A percentile compares a stretch with the other conserved stretches of the same genome.
These are phyloP conservation scores for Dolichallabes microphthalmus DNA, from an alignment of 2,113 vertebrate species.

Conservation along the genomic window DNA sequence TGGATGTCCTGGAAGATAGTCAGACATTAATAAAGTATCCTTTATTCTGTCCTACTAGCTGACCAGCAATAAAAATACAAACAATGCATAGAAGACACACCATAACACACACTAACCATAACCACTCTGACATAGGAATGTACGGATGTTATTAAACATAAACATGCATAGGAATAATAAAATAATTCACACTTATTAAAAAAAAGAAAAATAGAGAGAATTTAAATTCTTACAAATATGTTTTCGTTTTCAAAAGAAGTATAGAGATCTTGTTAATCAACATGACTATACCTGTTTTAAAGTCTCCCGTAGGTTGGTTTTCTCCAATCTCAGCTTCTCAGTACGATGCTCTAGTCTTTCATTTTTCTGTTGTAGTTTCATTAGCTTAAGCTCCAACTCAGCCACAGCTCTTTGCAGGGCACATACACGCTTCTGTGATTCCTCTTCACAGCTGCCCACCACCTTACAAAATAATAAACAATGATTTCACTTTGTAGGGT, in stretches of 20 bases:
- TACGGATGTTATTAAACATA: not conserved
- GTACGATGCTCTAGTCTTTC: slow-evolving; percentile 60
- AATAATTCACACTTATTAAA: not conserved
- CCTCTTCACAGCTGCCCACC: not conserved
- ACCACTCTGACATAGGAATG: not conserved
- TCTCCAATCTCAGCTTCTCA: slow-evolving; percentile 61
- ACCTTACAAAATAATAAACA: slow-evolving; percentile 3
- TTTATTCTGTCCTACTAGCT: not conserved
- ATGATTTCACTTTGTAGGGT: not conserved
- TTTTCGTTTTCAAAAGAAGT: not conserved
- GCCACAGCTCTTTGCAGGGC: slow-evolving; percentile 69
- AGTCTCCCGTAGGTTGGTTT: slow-evolving; percentile 58
- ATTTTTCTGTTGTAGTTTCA: slow-evolving; percentile 60
- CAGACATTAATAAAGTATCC: not conserved
- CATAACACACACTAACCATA: not conserved
- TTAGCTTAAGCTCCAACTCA: slow-evolving; percentile 66
- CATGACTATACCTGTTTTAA: slow-evolving; percentile 60
- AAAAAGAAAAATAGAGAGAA: not conserved
- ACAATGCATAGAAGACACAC: not conserved
- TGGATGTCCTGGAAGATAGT: not conserved
- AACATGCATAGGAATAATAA: not conserved
- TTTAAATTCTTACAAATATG: not conserved
- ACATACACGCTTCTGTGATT: slow-evolving; percentile 50
- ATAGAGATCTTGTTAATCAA: not conserved
- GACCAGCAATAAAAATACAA: not conserved